phyloP scores from a whole-genome alignment of 2,888 invertebrate species.

The Hoplodrina blanda region DNA sequence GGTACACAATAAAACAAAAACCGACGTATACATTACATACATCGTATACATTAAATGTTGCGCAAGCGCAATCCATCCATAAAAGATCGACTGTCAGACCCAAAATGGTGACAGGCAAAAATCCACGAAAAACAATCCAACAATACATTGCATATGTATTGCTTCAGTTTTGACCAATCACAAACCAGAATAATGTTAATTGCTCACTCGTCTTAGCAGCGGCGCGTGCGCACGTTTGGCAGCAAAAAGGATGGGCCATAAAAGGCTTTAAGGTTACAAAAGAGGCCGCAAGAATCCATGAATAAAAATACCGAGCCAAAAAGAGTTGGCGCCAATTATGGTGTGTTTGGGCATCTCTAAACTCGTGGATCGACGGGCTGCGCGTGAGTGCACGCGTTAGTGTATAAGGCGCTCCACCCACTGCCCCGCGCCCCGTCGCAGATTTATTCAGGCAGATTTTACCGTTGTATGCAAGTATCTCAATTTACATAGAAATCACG shows the following conservation, averaged over 20 bases:
- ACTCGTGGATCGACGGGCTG: conserved; percentile 72
- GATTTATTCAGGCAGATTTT: too few species aligned
- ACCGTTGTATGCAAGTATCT: too few species aligned
- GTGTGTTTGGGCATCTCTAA: conserved; percentile 77
- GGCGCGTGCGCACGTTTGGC: conserved; percentile 75
- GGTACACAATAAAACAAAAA: conserved; percentile 51
- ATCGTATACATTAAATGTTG: conserved; percentile 51
- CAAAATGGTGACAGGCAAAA: conserved; percentile 51
- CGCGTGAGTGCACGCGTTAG: conserved; percentile 63
- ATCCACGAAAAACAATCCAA: conserved; percentile 51
- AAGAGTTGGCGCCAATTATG: conserved; percentile 82
- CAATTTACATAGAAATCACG: too few species aligned
- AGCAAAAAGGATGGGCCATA: conserved; percentile 73
- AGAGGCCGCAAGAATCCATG: conserved; percentile 79
- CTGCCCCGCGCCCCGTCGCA: too few species aligned
- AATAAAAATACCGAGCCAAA: conserved; percentile 85
- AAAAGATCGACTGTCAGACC: conserved; percentile 51
- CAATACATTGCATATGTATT: conserved; percentile 52
- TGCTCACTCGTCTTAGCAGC: conserved; percentile 75
- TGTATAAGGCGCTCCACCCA: background rate
- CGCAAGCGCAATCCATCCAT: conserved; percentile 57
- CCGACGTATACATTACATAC: conserved; percentile 53
- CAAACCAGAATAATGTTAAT: conserved; percentile 78
- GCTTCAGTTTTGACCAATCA: conserved; percentile 58
- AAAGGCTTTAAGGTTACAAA: conserved; percentile 74